These are phyloP conservation scores for Rhamnusium bicolor DNA, from an alignment of 2,888 invertebrate species.

Conservation along the genomic window DNA sequence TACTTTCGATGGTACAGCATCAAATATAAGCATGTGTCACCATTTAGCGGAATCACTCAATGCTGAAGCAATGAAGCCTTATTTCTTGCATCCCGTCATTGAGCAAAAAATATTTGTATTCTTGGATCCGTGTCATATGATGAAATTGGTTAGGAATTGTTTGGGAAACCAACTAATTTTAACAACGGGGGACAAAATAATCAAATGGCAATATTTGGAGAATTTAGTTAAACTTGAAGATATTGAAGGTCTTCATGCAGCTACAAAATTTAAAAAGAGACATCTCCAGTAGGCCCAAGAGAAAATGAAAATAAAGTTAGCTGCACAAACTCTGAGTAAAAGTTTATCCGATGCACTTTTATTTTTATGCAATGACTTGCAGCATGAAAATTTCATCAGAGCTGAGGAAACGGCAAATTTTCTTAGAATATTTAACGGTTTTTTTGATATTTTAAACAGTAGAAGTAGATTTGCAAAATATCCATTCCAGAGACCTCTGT, in stretches of 20 bases:
- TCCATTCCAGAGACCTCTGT: constrained; percentile 5
- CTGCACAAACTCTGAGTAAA: constrained; percentile 35
- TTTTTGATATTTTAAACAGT: constrained; percentile 22
- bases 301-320: constrained; percentile 37
- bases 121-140: constrained; percentile 56
- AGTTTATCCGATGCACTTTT: constrained; percentile 1
- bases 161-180: constrained; percentile 24
- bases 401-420: constrained; percentile 11
- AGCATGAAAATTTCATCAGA: neutral
- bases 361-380: constrained; percentile 1
- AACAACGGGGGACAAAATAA: constrained; percentile 31
- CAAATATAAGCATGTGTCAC: constrained; percentile 29
- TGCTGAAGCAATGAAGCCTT: constrained; percentile 24
- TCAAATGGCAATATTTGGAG: constrained; percentile 45
- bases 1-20: constrained; percentile 29
- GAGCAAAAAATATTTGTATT: constrained; percentile 45
- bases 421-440: neutral
- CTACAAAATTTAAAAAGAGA: constrained; percentile 17
- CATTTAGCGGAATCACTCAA: constrained; percentile 18
- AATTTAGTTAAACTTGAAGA: neutral
- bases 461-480: constrained; percentile 13
- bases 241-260: constrained; percentile 24
- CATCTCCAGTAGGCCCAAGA: constrained; percentile 25
- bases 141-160: constrained; percentile 55
- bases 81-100: constrained; percentile 46